These are phyloP conservation scores for Dendrolimus pini DNA, from an alignment of 2,888 invertebrate species.

Conservation along the genomic window DNA sequence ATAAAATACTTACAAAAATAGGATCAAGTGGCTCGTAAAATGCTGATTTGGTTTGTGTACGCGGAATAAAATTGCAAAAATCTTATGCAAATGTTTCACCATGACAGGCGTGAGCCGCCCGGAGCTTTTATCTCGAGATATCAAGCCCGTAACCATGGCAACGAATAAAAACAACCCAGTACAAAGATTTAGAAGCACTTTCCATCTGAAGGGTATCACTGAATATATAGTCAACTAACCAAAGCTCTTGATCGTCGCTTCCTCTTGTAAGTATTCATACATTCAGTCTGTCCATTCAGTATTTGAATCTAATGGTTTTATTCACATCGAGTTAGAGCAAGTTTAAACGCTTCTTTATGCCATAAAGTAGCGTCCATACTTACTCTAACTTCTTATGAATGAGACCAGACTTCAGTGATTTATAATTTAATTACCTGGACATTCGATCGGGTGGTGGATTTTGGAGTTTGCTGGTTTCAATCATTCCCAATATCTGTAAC, in stretches of 20 bases:
- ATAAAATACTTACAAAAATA: conserved; percentile 16
- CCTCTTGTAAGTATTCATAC: too few relatives aligned
- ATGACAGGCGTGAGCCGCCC: conserved; percentile 14
- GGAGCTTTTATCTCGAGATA: conserved; percentile 2
- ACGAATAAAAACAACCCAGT: neutral
- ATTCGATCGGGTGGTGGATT: conserved; percentile 60
- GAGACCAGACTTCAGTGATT: too few relatives aligned
- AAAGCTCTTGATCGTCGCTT: too few relatives aligned
- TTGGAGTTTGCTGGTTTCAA: conserved; percentile 43
- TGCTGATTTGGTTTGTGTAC: conserved; percentile 25
- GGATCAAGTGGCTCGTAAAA: conserved; percentile 25
- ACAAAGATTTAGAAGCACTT: neutral
- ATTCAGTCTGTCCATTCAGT: too few relatives aligned
- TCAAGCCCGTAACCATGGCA: neutral
- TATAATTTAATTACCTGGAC: conserved; percentile 42
- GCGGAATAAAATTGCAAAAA: conserved; percentile 28
- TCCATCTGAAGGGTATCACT: too few relatives aligned
- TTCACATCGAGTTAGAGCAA: too few relatives aligned
- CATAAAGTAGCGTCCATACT: too few relatives aligned
- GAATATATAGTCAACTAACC: too few relatives aligned
- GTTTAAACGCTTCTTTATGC: too few relatives aligned
- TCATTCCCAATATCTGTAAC: conserved; percentile 69
- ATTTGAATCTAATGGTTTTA: too few relatives aligned
- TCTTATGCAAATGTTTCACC: conserved; percentile 28
- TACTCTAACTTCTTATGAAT: too few relatives aligned